Base-by-base conservation (phyloP, 1,140 invertebrate genomes). In the Nomia melanderi region DNA sequence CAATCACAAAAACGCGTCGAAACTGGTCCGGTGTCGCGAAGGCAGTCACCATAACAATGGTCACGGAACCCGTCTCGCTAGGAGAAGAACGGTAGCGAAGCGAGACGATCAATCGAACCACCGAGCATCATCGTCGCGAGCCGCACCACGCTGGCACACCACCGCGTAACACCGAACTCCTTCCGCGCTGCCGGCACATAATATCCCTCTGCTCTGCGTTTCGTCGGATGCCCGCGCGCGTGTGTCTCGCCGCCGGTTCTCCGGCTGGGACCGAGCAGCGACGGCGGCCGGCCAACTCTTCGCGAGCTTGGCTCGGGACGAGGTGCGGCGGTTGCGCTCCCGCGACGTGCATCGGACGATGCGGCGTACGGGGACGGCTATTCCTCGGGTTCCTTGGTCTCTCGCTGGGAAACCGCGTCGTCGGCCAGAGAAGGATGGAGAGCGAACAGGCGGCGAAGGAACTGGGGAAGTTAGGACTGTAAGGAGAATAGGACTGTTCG, bases 121-220 rank as follows among this genome's bases (percentile, higher is more conserved):
- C 64, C 54, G 50, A 60, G 36, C 53, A 65, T 64, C 73, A 76
- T n/a, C 47, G n/a, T n/a, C n/a, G n/a, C n/a, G 47, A 50, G 47
- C 47, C 47, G n/a, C 47, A 50, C 47, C 47, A 50, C 47, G 20
- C 17, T 6, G 20, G 47, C n/a, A 50, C 47, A 50, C n/a, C 47
- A 50, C 17, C 20, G n/a, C 47, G 20, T 17, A 50, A 50, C 47
- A n/a, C n/a, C 47, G 47, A 44, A 44, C 41, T 44, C 41, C 41
- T 44, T 14, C 41, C 12, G 20, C 41, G 41, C n/a, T n/a, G n/a
- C 41, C 41, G 47, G 47, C 47, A 50, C 47, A 50, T 50, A 50
- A 36, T 8, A 3, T 36, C 33, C n/a, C 47, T 44, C 3, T 50
- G 20, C 47, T 4, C 47, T 17, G n/a, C 6, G 47, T 50, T 17